These are phyloP conservation scores for Heliconius eleuchia DNA, from an alignment of 1,140 invertebrate species.

Conservation along the genomic window DNA sequence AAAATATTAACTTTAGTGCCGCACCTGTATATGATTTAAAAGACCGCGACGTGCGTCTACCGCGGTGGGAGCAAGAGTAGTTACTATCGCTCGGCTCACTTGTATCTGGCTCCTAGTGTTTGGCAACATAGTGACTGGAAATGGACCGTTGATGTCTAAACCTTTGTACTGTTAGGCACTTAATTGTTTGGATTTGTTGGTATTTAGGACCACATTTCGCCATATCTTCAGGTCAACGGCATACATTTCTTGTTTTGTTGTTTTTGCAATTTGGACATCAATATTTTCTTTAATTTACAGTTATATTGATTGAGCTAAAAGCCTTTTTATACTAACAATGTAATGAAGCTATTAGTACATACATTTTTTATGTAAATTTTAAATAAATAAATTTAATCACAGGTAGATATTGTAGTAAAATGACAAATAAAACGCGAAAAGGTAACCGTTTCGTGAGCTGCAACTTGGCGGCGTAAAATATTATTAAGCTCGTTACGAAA, in stretches of 20 bases:
- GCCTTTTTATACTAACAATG: slow-evolving; percentile 26
- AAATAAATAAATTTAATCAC: neutral
- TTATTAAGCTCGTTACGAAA: slow-evolving; percentile 63
- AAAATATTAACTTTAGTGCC: neutral
- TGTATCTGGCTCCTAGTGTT: slow-evolving; percentile 59
- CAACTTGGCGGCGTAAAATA: slow-evolving; percentile 62
- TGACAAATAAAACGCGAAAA: neutral
- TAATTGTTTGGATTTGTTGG: slow-evolving; percentile 58
- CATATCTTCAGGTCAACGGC: slow-evolving; percentile 46
- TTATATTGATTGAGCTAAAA: slow-evolving; percentile 26
- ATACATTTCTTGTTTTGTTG: slow-evolving; percentile 29
- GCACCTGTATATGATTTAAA: slow-evolving; percentile 22
- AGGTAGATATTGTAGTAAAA: neutral
- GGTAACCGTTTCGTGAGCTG: slow-evolving; percentile 44
- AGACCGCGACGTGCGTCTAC: slow-evolving; percentile 51
- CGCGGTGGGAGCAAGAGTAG: slow-evolving; percentile 52
- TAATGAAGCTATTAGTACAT: slow-evolving; percentile 31
- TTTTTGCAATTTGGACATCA: slow-evolving; percentile 27
- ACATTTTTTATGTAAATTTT: slow-evolving; percentile 9
- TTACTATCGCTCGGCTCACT: slow-evolving; percentile 55
- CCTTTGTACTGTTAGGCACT: slow-evolving; percentile 61
- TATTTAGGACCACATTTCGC: slow-evolving; percentile 53
- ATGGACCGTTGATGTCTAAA: slow-evolving; percentile 67
- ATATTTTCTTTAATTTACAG: slow-evolving; percentile 33
- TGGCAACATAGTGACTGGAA: slow-evolving; percentile 58